Conservation (phyloP, 1,140 invertebrate genomes). For the Coenobita brevimanus region DNA sequence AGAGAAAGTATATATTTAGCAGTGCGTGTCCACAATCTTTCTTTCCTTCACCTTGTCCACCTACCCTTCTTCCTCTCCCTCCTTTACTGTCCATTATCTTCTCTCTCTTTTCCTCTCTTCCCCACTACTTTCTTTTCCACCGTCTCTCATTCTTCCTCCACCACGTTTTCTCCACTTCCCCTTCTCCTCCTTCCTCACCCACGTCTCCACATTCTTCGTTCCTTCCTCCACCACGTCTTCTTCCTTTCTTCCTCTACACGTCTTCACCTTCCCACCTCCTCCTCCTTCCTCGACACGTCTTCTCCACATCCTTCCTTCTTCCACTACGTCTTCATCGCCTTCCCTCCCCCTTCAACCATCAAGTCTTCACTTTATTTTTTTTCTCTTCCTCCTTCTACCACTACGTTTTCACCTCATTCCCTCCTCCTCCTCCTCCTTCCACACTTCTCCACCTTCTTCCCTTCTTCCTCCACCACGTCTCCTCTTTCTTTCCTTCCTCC, state of each 20-base stretch:
- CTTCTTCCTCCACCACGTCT: background rate
- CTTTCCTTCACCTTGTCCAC: background rate
- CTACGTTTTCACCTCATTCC: too few species aligned
- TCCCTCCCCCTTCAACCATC: too few species aligned
- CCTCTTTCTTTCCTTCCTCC: background rate
- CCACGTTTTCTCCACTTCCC: background rate
- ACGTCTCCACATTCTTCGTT: background rate
- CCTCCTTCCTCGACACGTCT: background rate
- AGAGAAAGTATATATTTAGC: background rate
- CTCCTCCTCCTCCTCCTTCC: constrained; percentile 1
- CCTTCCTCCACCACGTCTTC: background rate
- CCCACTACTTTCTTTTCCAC: background rate
- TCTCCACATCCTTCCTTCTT: constrained; percentile 3
- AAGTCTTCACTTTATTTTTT: too few species aligned
- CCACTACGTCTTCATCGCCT: background rate
- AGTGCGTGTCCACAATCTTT: background rate
- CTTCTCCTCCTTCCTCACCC: background rate
- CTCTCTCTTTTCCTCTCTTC: background rate
- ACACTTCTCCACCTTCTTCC: background rate
- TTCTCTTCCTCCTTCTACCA: too few species aligned
- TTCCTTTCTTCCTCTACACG: background rate
- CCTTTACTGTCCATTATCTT: too few species aligned
- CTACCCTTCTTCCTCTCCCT: background rate
- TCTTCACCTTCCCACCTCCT: background rate
- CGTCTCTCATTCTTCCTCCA: background rate